Percentiles rank a stretch among this genome's conserved stretches.
These are phyloP conservation scores for Paedocypris micromegethes DNA, from an alignment of 2,797 vertebrate species.

Conservation along the genomic window DNA sequence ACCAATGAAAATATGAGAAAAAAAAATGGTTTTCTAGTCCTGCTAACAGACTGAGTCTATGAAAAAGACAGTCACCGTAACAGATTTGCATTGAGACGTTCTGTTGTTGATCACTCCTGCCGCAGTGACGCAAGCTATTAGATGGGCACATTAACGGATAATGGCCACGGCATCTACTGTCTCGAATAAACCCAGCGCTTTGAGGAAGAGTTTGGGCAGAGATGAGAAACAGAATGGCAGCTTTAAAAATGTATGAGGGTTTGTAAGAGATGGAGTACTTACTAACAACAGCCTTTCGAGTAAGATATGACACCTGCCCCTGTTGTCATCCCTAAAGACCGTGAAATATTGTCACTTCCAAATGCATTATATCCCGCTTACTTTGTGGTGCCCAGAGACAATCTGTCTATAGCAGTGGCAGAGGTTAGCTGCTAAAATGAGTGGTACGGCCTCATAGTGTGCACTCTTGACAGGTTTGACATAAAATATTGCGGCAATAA, in stretches of 20 bases:
- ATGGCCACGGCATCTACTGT: conserved; percentile 49
- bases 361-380: conserved; percentile 25
- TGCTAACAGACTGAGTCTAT: not conserved
- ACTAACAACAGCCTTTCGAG: conserved; percentile 45
- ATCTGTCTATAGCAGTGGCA: conserved; percentile 22
- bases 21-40: too few relatives aligned
- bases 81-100: not conserved
- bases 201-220: conserved; percentile 52
- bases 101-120: conserved; percentile 25
- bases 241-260: conserved; percentile 61
- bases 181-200: conserved; percentile 59
- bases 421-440: conserved; percentile 41
- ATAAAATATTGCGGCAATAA: conserved; percentile 36
- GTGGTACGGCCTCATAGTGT: conserved; percentile 29
- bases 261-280: conserved; percentile 52
- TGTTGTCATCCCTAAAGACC: conserved; percentile 24
- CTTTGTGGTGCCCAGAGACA: conserved; percentile 23
- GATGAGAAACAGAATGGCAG: conserved; percentile 53
- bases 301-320: conserved; percentile 39
- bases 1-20: too few relatives aligned
- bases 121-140: conserved; percentile 54
- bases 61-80: not conserved
- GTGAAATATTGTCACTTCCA: conserved; percentile 28
- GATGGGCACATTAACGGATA: conserved; percentile 60
- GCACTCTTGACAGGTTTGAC: conserved; percentile 34